These are phyloP conservation scores for Aphidoletes aphidimyza DNA, from an alignment of 2,888 invertebrate genomes.

Conservation along the genomic window DNA sequence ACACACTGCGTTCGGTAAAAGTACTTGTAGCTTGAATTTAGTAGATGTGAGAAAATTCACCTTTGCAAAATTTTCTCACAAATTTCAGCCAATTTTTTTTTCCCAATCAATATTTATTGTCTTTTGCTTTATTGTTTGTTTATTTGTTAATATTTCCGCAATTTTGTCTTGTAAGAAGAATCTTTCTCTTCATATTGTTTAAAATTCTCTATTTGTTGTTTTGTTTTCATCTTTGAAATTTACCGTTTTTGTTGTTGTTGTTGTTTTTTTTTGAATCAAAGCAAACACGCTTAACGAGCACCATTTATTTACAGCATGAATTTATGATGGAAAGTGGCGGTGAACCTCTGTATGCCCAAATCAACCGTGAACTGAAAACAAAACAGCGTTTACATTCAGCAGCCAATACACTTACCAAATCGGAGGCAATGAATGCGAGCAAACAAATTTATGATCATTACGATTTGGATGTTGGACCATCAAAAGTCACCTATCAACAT, in stretches of 20 bases:
- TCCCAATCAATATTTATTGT: no score
- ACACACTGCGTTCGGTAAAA: background rate
- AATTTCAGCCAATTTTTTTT: no score
- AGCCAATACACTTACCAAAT: conserved; percentile 2
- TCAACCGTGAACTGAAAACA: conserved; percentile 45
- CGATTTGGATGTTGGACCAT: conserved; percentile 1
- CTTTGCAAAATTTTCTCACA: no score
- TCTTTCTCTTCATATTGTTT: no score
- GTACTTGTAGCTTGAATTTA: no score
- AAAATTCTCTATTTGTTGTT: background rate
- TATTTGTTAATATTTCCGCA: no score
- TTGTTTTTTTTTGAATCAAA: background rate
- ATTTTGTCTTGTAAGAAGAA: no score
- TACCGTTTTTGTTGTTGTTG: background rate
- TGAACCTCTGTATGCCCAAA: conserved; percentile 53
- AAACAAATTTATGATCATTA: conserved; percentile 40
- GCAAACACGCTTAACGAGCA: background rate
- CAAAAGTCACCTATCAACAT: background rate
- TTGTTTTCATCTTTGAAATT: no score
- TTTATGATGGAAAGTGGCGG: conserved; percentile 4
- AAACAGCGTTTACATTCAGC: conserved; percentile 22
- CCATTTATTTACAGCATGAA: conserved; percentile 14
- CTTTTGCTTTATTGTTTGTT: no score
- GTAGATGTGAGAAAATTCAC: no score
- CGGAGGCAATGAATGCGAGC: background rate